These are phyloP conservation scores for Selene dorsalis DNA, from an alignment of 2,797 vertebrate species.

Conservation along the genomic window DNA sequence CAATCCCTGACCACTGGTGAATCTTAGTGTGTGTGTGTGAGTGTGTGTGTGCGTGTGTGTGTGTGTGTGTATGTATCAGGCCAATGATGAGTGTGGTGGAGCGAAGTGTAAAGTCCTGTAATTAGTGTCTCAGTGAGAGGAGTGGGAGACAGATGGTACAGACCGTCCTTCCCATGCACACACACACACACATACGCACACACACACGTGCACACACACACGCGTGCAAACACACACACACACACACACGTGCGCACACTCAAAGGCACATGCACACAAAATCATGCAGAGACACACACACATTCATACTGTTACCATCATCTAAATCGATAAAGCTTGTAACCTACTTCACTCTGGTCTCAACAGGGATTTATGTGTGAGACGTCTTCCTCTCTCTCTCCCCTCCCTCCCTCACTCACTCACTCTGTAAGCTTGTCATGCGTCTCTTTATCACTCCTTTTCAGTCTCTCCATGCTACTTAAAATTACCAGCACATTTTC, in stretches of 20 bases:
- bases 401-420: conserved; percentile 29
- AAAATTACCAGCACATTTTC: conserved; percentile 31
- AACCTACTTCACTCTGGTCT: conserved; percentile 75
- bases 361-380: conserved; percentile 71
- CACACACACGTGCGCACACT: neutral
- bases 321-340: conserved; percentile 79
- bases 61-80: conserved; percentile 29
- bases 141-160: conserved; percentile 82
- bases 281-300: conserved; percentile 43
- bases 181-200: conserved; percentile 44
- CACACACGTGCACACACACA: neutral
- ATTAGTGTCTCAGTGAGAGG: conserved; percentile 86
- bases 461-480: conserved; percentile 27
- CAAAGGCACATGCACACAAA: conserved; percentile 7
- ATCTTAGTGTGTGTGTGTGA: neutral
- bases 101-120: conserved; percentile 84
- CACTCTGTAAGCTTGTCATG: conserved; percentile 27
- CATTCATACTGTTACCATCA: conserved; percentile 57
- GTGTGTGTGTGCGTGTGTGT: conserved; percentile 30
- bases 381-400: conserved; percentile 41
- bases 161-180: conserved; percentile 46
- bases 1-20: conserved; percentile 44
- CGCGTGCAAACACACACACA: conserved; percentile 49
- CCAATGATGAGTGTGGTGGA: conserved; percentile 72
- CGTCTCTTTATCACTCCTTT: conserved; percentile 33